phyloP scores from a whole-genome alignment of 2,113 vertebrate species.

The Epinephelus cyanopodus region DNA sequence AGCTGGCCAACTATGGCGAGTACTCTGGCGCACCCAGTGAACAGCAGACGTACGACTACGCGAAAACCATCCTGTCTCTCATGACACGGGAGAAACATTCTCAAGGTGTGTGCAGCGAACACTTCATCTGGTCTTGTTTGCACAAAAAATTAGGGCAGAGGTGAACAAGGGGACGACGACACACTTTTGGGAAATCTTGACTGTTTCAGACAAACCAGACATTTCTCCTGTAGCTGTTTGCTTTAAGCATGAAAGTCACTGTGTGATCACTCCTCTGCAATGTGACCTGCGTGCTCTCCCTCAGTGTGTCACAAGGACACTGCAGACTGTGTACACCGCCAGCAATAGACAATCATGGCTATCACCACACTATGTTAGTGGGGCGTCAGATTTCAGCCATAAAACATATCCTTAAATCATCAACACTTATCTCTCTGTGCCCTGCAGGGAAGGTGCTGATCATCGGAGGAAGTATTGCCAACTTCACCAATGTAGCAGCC shows the following conservation, averaged over 20 bases:
- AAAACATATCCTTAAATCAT: not conserved
- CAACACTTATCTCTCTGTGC: slow-evolving; percentile 8
- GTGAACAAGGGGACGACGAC: not conserved
- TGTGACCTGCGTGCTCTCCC: slow-evolving; percentile 2
- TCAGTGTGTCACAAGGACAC: not conserved
- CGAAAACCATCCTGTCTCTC: slow-evolving; percentile 97
- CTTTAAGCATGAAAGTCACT: not conserved
- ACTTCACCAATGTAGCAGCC: slow-evolving; percentile 98
- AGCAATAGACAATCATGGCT: slow-evolving; percentile 9
- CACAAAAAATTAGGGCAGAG: not conserved
- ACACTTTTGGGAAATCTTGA: not conserved
- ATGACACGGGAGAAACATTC: slow-evolving; percentile 96
- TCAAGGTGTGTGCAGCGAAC: slow-evolving; percentile 82
- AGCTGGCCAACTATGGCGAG: slow-evolving; percentile 97
- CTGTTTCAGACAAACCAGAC: not conserved
- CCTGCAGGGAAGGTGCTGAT: slow-evolving; percentile 95
- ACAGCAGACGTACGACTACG: slow-evolving; percentile 98
- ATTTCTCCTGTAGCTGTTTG: not conserved
- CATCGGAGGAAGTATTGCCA: slow-evolving; percentile 98
- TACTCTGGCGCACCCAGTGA: slow-evolving; percentile 98
- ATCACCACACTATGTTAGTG: slow-evolving; percentile 16
- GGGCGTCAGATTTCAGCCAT: slow-evolving; percentile 34
- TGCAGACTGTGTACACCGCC: not conserved
- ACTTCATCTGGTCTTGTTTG: not conserved
- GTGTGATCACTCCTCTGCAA: not conserved